Base-by-base conservation (phyloP, 2,113 vertebrate genomes). In the Tichodroma muraria region DNA sequence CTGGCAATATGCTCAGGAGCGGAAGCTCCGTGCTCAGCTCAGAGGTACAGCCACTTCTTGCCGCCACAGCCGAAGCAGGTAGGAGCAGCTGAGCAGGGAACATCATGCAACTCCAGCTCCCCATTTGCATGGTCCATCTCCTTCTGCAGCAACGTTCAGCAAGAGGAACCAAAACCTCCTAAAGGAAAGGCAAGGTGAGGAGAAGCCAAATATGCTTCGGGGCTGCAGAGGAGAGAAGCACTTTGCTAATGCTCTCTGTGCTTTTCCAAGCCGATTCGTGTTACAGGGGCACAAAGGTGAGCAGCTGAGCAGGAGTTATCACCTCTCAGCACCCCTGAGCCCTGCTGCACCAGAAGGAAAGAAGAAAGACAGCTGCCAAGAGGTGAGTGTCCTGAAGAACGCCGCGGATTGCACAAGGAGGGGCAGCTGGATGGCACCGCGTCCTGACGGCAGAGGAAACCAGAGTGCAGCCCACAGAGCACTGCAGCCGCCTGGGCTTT, bases 351-450 rank as follows among this genome's bases (percentile, higher is more conserved):
- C 30, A 37, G 28, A 88, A 30, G 23, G 42, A 77, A 52, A 56
- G 47, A 65, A 72, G 47, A 38, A 44, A 35, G n/a, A 24, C 4
- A 30, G 49, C 40, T 56, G 37, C 37, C 71, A 42, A 53, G 73
- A 28, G 1, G 5, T 1, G 45, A 54, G 38, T 0, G 6, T 13
- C 56, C 40, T 0, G 7, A 60, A 38, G 38, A 23, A 10, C 2
- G 19, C 4, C 3, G 8, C 47, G 22, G 44, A 10, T 18, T 20
- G 27, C 13, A 1, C 15, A 12, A 35, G 25, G 47, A 63, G 5
- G 22, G 30, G 23, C 28, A 44, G 75, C 28, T 47, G 3, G 17
- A 25, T 1, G 1, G 37, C 33, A 5, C 15, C 1, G 10, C 18
- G 49, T 64, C 20, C 78, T 38, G 52, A 28, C 4, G 42, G 54